Evolutionary conservation across 2,113 vertebrate genomes (phyloP).

Genomic region (Rhinolophus sinicus): DNA sequence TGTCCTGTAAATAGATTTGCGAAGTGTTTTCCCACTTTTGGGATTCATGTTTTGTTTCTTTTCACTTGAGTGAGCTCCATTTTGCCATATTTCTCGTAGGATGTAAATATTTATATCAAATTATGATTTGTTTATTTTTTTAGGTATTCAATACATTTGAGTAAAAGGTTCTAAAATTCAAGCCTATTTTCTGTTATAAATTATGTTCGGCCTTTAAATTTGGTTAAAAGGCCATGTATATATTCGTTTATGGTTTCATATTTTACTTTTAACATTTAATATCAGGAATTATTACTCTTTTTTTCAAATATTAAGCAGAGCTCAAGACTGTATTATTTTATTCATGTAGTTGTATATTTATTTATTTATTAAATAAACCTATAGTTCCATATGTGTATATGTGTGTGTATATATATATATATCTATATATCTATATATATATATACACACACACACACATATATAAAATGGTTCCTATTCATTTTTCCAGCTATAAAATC

Average conservation of each 20-base stretch:
- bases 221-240: neutral
- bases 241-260: neutral
- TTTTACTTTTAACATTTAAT: neutral
- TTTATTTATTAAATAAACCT: neutral
- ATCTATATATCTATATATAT: no score
- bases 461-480: neutral
- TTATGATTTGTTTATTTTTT: neutral
- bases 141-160: neutral
- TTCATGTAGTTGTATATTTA: neutral
- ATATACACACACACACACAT: no score
- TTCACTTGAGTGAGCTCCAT: neutral
- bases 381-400: neutral
- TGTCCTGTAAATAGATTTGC: neutral
- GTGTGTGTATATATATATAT: no score
- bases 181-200: neutral
- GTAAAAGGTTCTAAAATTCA: neutral
- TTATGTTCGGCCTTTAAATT: neutral
- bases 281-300: neutral
- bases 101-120: neutral
- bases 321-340: neutral
- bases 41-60: neutral
- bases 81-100: neutral
- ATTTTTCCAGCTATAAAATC: neutral
- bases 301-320: neutral
- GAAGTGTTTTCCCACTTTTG: neutral